Percentiles rank a stretch among this genome's conserved stretches.
Conservation (phyloP, 2,888 invertebrate species). For the Cepaea hortensis region DNA sequence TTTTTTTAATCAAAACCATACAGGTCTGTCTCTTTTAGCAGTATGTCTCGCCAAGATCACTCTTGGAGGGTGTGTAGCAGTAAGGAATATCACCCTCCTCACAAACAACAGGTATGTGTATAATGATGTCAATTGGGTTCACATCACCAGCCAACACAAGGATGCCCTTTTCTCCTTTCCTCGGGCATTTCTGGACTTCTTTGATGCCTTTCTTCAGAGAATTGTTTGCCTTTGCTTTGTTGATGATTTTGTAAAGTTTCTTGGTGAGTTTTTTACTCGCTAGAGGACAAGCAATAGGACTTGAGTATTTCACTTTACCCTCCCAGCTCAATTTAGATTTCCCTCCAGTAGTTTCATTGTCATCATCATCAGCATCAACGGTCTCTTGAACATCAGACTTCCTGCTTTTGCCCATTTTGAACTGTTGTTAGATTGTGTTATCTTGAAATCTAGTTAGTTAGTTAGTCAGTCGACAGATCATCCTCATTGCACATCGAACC, state of each 20-base stretch:
- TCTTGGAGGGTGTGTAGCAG: conserved; percentile 91
- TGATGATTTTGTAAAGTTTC: conserved; percentile 64
- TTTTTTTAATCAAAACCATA: conserved; percentile 87
- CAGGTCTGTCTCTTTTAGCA: conserved; percentile 92
- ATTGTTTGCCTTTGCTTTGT: conserved; percentile 86
- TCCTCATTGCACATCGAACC: too few species aligned
- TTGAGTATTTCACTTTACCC: conserved; percentile 56
- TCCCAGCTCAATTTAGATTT: conserved; percentile 56
- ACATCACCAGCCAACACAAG: conserved; percentile 96
- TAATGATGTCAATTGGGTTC: conserved; percentile 96
- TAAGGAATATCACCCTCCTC: conserved; percentile 95
- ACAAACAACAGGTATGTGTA: conserved; percentile 95
- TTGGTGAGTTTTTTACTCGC: conserved; percentile 65
- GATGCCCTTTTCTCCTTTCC: conserved; percentile 93
- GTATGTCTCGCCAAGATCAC: conserved; percentile 92
- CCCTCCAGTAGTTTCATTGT: neutral
- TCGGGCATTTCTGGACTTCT: conserved; percentile 92
- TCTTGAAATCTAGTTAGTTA: too few species aligned
- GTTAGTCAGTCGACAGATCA: too few species aligned
- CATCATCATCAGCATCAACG: conserved; percentile 13
- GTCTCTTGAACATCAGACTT: conserved; percentile 38
- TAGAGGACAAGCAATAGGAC: conserved; percentile 62
- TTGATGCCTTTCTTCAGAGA: conserved; percentile 88
- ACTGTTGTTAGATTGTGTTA: too few species aligned
- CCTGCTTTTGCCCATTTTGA: conserved; percentile 38